Evolutionary conservation across 2,797 vertebrate species (phyloP).

Genomic region (Fundulus diaphanus): DNA sequence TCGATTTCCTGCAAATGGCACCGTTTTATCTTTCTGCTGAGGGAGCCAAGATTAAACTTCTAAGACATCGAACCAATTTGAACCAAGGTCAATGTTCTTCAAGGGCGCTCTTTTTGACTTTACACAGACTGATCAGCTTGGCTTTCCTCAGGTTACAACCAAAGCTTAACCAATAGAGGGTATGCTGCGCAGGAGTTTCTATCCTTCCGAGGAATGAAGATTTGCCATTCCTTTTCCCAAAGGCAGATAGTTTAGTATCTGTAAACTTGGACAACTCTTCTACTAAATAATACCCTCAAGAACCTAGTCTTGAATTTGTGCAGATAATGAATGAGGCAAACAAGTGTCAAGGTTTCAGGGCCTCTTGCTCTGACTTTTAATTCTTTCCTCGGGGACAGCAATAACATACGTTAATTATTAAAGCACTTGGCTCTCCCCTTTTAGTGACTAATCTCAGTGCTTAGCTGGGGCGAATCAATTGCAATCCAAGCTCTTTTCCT

Average conservation of each 20-base stretch:
- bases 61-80: slow-evolving; percentile 40
- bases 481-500: slow-evolving; percentile 43
- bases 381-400: slow-evolving; percentile 30
- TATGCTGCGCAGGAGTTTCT: slow-evolving; percentile 24
- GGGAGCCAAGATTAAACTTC: slow-evolving; percentile 45
- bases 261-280: slow-evolving; percentile 24
- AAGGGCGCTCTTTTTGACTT: slow-evolving; percentile 41
- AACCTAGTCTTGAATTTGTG: slow-evolving; percentile 22
- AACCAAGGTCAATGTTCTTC: slow-evolving; percentile 39
- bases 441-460: slow-evolving; percentile 52
- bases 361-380: slow-evolving; percentile 38
- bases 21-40: slow-evolving; percentile 32
- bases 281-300: slow-evolving; percentile 19
- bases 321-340: slow-evolving; percentile 37
- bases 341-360: slow-evolving; percentile 31
- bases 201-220: slow-evolving; percentile 7
- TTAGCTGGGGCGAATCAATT: slow-evolving; percentile 57
- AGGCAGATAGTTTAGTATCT: slow-evolving; percentile 43
- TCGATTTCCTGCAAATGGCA: slow-evolving; percentile 32
- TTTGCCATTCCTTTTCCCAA: slow-evolving; percentile 32
- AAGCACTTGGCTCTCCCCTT: slow-evolving; percentile 34
- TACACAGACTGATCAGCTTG: slow-evolving; percentile 11
- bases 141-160: slow-evolving; percentile 16
- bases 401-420: slow-evolving; percentile 50
- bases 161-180: slow-evolving; percentile 22